phyloP scores from a whole-genome alignment of 2,888 invertebrate species.

The Spisula subtruncata region DNA sequence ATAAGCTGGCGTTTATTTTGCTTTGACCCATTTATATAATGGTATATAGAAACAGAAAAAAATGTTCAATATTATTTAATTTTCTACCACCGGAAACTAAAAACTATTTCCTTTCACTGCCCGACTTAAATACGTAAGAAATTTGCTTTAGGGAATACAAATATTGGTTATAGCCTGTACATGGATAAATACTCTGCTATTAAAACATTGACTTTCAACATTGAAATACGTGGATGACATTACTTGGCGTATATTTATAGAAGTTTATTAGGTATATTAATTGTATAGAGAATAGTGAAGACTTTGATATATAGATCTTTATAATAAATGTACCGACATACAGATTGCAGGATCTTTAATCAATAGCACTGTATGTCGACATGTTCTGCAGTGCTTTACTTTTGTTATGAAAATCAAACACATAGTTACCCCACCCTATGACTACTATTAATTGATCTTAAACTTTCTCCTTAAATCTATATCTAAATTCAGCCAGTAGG shows the following conservation, averaged over 20 bases:
- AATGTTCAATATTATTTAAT: too few relatives aligned
- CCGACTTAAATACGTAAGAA: neutral
- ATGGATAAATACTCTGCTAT: neutral
- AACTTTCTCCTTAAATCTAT: too few relatives aligned
- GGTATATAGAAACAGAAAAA: too few relatives aligned
- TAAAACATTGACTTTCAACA: neutral
- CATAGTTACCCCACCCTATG: too few relatives aligned
- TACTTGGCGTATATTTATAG: neutral
- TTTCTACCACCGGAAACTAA: too few relatives aligned
- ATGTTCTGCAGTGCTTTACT: neutral
- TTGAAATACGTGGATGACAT: neutral
- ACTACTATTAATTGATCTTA: too few relatives aligned
- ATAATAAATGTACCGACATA: slow-evolving; percentile 15
- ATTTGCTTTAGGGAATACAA: neutral
- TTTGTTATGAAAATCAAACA: neutral
- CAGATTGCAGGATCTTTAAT: neutral
- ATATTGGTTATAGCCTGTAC: neutral
- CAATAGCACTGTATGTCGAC: neutral
- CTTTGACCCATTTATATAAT: too few relatives aligned
- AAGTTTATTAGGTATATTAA: neutral
- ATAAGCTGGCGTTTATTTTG: too few relatives aligned
- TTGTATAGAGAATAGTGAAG: neutral
- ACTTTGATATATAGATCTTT: neutral
- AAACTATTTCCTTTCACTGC: too few relatives aligned
- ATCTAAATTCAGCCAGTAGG: too few relatives aligned